Evolutionary conservation across 2,888 invertebrate genomes (phyloP).

Genomic region (Eupithecia abbreviata): DNA sequence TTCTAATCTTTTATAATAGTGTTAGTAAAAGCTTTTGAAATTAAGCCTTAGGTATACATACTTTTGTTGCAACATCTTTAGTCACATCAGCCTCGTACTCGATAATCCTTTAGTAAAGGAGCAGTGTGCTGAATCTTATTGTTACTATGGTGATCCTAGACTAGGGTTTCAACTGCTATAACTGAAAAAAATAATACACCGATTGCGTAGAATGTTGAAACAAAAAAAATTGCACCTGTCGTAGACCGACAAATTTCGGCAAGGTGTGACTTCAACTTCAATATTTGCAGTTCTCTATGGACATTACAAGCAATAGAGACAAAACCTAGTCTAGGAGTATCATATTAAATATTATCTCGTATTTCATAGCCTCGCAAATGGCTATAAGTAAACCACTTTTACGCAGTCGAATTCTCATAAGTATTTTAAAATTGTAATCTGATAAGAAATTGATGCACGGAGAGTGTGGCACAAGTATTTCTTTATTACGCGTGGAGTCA

Average conservation of each 20-base stretch:
- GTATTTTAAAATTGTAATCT: constrained; percentile 20
- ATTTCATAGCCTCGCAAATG: not conserved
- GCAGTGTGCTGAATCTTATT: not conserved
- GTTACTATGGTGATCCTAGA: not conserved
- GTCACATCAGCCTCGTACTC: not conserved
- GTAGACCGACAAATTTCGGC: not conserved
- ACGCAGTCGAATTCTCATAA: not conserved
- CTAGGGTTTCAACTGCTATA: not conserved
- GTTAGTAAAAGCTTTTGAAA: not conserved
- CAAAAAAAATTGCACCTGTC: not conserved
- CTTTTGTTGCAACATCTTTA: not conserved
- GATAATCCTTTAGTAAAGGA: not conserved
- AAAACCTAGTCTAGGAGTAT: not conserved
- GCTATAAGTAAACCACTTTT: not conserved
- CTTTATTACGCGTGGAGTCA: constrained; percentile 62
- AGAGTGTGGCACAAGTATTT: constrained; percentile 64
- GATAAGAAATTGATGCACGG: constrained; percentile 55
- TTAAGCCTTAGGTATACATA: not conserved
- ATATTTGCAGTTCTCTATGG: too few relatives aligned
- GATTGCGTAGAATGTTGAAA: not conserved
- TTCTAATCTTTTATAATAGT: not conserved
- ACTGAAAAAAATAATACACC: not conserved
- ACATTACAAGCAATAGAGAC: not conserved
- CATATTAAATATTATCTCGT: not conserved
- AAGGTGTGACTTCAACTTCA: not conserved